Percentiles rank a stretch among this genome's conserved stretches.
Conservation (phyloP, 2,888 invertebrate genomes). For the Clunio marinus region DNA sequence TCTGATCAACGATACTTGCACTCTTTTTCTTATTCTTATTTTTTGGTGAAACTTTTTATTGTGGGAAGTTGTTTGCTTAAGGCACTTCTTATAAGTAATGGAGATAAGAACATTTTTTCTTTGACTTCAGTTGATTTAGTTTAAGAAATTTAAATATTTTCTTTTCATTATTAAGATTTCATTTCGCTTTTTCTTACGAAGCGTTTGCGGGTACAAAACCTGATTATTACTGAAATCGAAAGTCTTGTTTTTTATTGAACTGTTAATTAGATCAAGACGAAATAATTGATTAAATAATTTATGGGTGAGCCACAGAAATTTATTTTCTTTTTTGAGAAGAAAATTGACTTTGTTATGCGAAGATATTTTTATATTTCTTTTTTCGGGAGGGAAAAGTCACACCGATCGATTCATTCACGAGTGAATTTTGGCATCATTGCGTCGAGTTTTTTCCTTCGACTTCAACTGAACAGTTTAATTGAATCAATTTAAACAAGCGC, state of each 20-base stretch:
- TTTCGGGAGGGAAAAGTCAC: constrained; percentile 8
- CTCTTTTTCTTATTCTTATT: too few species aligned
- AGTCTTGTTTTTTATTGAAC: constrained; percentile 30
- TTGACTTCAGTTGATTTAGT: too few species aligned
- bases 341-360: constrained; percentile 20
- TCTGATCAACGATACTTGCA: too few species aligned
- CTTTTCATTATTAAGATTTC: too few species aligned
- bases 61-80: too few species aligned
- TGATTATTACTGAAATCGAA: constrained; percentile 28
- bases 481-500: constrained; percentile 6
- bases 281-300: constrained; percentile 39
- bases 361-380: too few species aligned
- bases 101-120: too few species aligned
- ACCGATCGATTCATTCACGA: background rate
- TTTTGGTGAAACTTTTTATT: too few species aligned
- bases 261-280: constrained; percentile 33
- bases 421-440: background rate
- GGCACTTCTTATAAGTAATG: too few species aligned
- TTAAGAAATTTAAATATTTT: too few species aligned
- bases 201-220: background rate
- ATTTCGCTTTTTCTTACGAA: too few species aligned
- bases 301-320: background rate
- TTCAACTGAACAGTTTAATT: constrained; percentile 19
- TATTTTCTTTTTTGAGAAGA: background rate
- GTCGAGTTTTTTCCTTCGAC: background rate